Evolutionary conservation across 64 coral and sea anemone genomes (phyloP).

Genomic region (Actinia tenebrosa): DNA sequence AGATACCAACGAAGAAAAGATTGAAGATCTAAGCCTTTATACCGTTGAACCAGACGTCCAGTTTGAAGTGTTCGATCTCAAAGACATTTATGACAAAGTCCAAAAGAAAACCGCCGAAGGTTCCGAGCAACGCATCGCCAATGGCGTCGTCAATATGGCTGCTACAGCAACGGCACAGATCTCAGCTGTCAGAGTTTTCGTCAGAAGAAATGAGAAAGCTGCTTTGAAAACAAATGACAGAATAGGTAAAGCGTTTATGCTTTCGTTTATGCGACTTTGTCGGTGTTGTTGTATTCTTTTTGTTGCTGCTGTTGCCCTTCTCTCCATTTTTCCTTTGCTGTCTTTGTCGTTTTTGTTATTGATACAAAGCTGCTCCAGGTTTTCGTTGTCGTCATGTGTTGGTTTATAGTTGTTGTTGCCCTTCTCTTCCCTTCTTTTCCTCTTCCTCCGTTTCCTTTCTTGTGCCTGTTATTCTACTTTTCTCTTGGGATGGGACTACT

Average conservation of each 20-base stretch:
- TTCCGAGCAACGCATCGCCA: constrained; percentile 54
- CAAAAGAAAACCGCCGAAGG: constrained; percentile 23
- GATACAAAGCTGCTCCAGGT: too few relatives aligned
- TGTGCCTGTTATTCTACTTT: background rate
- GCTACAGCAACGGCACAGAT: constrained; percentile 26
- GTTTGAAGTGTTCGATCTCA: constrained; percentile 40
- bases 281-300: too few relatives aligned
- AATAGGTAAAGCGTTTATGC: constrained; percentile 15
- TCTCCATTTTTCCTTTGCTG: too few relatives aligned
- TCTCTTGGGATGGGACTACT: too few relatives aligned
- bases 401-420: background rate
- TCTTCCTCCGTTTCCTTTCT: background rate
- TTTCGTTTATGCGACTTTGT: too few relatives aligned
- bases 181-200: constrained; percentile 27
- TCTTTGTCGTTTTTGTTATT: background rate
- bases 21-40: background rate
- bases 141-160: constrained; percentile 37
- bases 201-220: constrained; percentile 45
- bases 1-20: background rate
- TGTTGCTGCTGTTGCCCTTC: too few relatives aligned
- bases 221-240: constrained; percentile 33
- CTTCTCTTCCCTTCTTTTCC: background rate
- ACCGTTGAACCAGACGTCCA: background rate
- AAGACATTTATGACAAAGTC: constrained; percentile 67
- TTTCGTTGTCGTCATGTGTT: too few relatives aligned